Conservation (phyloP, 2,113 vertebrate species). For the Sigmodon hispidus region DNA sequence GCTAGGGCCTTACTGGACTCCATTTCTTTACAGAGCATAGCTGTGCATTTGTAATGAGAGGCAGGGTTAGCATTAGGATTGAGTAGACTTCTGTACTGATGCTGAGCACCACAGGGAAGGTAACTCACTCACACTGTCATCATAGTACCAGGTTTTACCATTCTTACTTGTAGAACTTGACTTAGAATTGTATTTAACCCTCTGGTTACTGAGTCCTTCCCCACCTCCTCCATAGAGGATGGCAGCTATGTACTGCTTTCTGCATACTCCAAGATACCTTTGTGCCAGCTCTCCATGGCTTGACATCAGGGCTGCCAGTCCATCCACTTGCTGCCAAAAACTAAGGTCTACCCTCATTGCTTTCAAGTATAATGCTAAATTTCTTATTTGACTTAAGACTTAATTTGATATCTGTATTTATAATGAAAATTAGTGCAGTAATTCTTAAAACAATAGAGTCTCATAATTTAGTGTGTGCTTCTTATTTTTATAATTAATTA, state of each 20-base stretch:
- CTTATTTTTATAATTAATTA: conserved; percentile 9
- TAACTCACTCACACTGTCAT: background rate
- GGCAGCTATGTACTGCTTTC: background rate
- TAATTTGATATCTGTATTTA: background rate
- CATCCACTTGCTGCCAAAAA: background rate
- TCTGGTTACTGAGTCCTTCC: background rate
- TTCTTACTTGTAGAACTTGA: background rate
- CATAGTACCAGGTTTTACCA: background rate
- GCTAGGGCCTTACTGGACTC: background rate
- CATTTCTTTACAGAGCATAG: background rate
- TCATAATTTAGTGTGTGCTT: background rate
- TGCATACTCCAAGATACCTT: accelerated
- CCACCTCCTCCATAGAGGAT: background rate
- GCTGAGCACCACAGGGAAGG: background rate
- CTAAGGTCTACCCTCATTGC: background rate
- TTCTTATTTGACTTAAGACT: background rate
- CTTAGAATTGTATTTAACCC: background rate
- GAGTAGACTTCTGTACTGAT: background rate
- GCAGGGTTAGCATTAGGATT: background rate
- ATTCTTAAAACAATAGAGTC: background rate
- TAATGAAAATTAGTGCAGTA: background rate
- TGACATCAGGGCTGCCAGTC: background rate
- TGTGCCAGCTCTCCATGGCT: accelerated
- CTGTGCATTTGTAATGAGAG: background rate
- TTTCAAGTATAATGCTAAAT: background rate